Percentiles rank a stretch among this genome's conserved stretches.
phyloP scores from a whole-genome alignment of 2,797 vertebrate species.

The Tachyglossus aculeatus region DNA sequence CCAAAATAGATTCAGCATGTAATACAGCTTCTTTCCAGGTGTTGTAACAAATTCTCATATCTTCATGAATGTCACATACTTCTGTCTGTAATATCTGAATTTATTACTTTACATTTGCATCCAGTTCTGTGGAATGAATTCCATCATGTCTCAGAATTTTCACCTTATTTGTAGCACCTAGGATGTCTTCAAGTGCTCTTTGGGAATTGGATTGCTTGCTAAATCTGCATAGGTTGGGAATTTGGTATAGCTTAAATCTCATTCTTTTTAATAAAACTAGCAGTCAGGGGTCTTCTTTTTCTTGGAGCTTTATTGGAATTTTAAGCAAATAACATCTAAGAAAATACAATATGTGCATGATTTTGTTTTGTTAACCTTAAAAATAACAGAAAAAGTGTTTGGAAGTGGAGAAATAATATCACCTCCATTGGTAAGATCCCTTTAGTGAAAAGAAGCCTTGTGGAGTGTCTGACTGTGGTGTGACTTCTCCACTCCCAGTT shows the following conservation, averaged over 20 bases:
- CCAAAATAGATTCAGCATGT: no score
- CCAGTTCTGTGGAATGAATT: background rate
- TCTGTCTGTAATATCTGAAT: background rate
- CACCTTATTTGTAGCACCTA: background rate
- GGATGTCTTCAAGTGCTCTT: background rate
- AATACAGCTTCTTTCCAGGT: background rate
- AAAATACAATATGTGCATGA: background rate
- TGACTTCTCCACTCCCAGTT: no score
- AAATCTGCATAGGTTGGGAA: background rate
- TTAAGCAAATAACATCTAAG: background rate
- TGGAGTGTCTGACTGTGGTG: no score
- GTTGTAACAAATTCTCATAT: background rate
- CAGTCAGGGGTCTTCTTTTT: background rate
- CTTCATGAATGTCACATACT: background rate
- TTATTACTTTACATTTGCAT: slow-evolving; percentile 19
- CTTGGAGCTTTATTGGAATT: slow-evolving; percentile 8
- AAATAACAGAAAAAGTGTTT: background rate
- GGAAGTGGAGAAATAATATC: background rate
- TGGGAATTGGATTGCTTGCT: background rate
- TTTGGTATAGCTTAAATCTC: background rate
- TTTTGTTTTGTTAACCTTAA: background rate
- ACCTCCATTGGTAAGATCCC: no score
- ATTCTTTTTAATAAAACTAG: background rate
- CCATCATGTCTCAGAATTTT: background rate
- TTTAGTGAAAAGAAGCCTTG: no score